Conservation (phyloP, 2,797 vertebrate genomes). For the Pseudopleuronectes americanus region DNA sequence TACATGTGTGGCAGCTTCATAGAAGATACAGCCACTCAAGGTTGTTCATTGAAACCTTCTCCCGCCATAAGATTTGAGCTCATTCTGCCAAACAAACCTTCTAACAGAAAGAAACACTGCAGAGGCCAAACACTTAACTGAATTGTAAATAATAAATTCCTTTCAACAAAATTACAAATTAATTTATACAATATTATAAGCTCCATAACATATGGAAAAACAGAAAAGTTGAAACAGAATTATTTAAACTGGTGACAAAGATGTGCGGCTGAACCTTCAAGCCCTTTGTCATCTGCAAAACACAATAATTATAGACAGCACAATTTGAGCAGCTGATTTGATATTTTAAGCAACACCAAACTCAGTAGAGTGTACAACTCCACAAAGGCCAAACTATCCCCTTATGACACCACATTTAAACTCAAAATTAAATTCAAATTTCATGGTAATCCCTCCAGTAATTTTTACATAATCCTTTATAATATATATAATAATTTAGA, state of each 20-base stretch:
- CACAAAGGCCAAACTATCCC: too few species aligned
- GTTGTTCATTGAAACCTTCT: neutral
- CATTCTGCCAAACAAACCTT: neutral
- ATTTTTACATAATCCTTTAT: too few species aligned
- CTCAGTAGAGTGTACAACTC: too few species aligned
- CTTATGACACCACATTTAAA: too few species aligned
- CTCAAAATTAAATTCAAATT: too few species aligned
- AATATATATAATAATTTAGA: too few species aligned
- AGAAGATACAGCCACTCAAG: neutral
- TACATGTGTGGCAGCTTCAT: too few species aligned
- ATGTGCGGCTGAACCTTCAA: conserved; percentile 4
- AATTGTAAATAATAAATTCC: neutral
- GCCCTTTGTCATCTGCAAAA: conserved; percentile 48
- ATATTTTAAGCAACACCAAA: neutral
- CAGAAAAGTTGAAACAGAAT: neutral
- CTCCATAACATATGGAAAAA: conserved; percentile 1
- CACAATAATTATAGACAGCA: conserved; percentile 1
- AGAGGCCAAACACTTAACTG: neutral
- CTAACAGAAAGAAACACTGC: neutral
- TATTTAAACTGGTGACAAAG: neutral
- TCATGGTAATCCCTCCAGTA: too few species aligned
- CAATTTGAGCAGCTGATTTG: neutral
- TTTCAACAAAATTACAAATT: neutral
- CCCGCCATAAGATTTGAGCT: neutral
- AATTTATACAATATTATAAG: neutral